Base-by-base conservation (phyloP, 2,797 vertebrate genomes). In the Anolis apletophallus region DNA sequence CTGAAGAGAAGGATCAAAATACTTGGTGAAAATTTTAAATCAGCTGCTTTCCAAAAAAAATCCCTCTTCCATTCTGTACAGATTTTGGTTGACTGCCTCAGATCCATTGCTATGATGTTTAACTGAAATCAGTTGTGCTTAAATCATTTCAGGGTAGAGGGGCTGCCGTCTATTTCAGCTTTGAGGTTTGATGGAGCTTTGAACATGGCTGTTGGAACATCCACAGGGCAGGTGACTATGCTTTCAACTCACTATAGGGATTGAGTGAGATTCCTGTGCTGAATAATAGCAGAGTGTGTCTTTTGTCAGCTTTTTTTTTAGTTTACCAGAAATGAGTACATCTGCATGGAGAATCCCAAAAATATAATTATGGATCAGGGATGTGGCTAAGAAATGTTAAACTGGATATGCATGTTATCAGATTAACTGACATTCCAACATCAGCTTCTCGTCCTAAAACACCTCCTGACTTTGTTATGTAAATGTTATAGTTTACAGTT, bases 161-260 rank as follows among this genome's bases (percentile, higher is more conserved):
- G 95, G 84, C 95, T 99, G 67, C 99, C 99, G 0, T 97, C 98
- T 0, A 88, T 99, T 90, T 98, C 96, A 75, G 98, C 98, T 0
- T 94, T 99, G 90, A 98, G 97, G 91, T 99, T 99, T 93, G 97
- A 98, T 40, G 96, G 96, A 26, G 97, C 98, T 84, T 96, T 99
- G 91, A 96, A 95, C 81, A 97, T 99, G 97, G 98, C 97, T 3
- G 98, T 99, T 8, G 99, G 99, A 87, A 99, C 98, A 36, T 98
- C 97, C 91, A 99, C 98, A 10, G 99, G 99, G 80, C 99, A 99
- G 98, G 99, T 99, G 92, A 67, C 26, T 81, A 78, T 89, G 80
- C 80, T 52, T 72, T 59, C 4, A 16, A 5, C n/a, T 61, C 0
- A 2, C 21, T 19, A 0, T 0, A 40, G 4, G 81, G 88, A 29